Evolutionary conservation across 1,140 invertebrate genomes (phyloP).

Genomic region (Scaptomyza hsui): DNA sequence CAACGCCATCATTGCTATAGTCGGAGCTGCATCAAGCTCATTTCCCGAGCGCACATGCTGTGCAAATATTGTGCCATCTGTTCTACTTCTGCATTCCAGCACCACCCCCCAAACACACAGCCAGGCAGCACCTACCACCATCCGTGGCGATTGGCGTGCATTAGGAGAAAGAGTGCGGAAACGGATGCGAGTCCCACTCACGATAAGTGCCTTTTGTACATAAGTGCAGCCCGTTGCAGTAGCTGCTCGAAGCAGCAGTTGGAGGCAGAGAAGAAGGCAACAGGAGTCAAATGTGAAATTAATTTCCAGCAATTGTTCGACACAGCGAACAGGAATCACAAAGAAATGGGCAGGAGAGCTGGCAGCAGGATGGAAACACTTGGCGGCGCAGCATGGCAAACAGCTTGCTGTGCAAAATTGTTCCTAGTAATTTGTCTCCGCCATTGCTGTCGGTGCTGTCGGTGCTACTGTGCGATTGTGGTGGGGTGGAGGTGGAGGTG

Average conservation of each 20-base stretch:
- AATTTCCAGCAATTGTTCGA: constrained; percentile 65
- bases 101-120: background rate
- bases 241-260: background rate
- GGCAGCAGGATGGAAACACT: too few relatives aligned
- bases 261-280: constrained; percentile 18
- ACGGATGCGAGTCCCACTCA: constrained; percentile 59
- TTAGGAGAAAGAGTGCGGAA: constrained; percentile 54
- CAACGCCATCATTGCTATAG: background rate
- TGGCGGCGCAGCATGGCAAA: constrained; percentile 29
- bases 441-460: constrained; percentile 8
- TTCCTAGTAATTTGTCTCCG: constrained; percentile 60
- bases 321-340: constrained; percentile 55
- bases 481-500: background rate
- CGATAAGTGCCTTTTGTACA: constrained; percentile 64
- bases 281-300: constrained; percentile 67
- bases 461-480: background rate
- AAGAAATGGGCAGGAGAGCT: constrained; percentile 17
- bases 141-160: constrained; percentile 39
- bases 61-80: constrained; percentile 40
- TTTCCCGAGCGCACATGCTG: constrained; percentile 54
- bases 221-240: constrained; percentile 52
- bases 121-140: background rate
- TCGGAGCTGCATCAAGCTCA: constrained; percentile 55
- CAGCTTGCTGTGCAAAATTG: constrained; percentile 52
- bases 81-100: background rate